These are phyloP conservation scores for Chaetura pelagica DNA, from an alignment of 2,113 vertebrate species.

Conservation along the genomic window DNA sequence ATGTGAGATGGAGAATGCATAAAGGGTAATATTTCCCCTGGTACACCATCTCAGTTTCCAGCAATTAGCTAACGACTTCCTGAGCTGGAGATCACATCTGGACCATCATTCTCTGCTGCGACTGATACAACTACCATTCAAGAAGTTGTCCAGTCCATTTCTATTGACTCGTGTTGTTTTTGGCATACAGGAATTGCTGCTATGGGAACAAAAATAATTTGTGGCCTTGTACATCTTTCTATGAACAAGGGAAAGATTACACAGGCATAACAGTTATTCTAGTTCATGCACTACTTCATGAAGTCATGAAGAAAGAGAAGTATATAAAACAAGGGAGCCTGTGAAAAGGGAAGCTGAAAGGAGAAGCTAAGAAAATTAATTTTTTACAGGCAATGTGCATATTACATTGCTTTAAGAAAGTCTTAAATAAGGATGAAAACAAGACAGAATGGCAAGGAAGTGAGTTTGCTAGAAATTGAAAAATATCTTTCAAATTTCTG, in stretches of 20 bases:
- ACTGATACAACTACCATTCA: neutral
- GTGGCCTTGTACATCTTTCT: neutral
- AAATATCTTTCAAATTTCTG: neutral
- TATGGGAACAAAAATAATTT: neutral
- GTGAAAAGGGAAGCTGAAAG: neutral
- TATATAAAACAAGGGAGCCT: neutral
- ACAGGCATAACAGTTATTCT: neutral
- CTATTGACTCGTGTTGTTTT: neutral
- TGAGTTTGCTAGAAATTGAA: neutral
- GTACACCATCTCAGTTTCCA: neutral
- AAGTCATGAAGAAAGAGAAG: neutral
- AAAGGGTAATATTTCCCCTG: neutral
- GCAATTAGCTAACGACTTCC: constrained; percentile 11
- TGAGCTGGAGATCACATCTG: neutral
- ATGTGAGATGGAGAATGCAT: neutral
- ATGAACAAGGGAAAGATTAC: neutral
- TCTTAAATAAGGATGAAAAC: neutral
- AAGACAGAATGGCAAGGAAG: neutral
- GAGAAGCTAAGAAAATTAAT: neutral
- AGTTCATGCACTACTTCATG: neutral
- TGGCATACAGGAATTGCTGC: neutral
- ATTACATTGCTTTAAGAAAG: neutral
- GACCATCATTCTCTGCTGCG: neutral
- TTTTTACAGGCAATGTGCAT: neutral
- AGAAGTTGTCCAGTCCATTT: neutral